Base-by-base conservation (phyloP, 2,888 invertebrate genomes). In the Orthosia gracilis region DNA sequence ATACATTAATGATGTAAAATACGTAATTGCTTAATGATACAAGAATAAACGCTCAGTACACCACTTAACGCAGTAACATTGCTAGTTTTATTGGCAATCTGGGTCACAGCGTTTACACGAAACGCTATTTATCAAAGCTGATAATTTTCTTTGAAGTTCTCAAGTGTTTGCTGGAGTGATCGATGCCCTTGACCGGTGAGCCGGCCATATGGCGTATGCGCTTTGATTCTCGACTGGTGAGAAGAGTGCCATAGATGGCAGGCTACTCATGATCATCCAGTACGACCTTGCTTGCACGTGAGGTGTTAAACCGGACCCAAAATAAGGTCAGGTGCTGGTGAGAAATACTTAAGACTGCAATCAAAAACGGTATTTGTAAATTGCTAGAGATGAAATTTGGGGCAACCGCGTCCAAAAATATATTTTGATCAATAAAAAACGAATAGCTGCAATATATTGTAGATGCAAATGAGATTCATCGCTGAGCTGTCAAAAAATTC, bases 141-240 rank as follows among this genome's bases (percentile, higher is more conserved):
- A 87, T 90, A 90, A 89, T 90, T 89, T 87, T 89, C 91, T 90
- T 90, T 91, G 89, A 90, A 90, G 88, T 88, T 88, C 88, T 84
- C 81, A 81, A 83, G 87, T 89, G 88, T 88, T 86, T 85, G 85
- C 82, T 87, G 84, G 77, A 82, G 77, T 84, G 76, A 87, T 80
- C 57, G 72, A 80, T 87, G 91, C 88, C 94, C 94, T 94, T 94
- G 94, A 94, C 94, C 92, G 87, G 89, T 72, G 83, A 78, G 69
- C 83, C 78, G 75, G 88, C 92, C 94, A 93, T 94, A 94, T 94
- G 93, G 93, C 85, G 86, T 76, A 80, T 88, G 86, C 83, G 86
- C 88, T 89, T 91, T 89, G 89, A 88, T 85, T 90, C 89, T 90
- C 84, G 87, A 87, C 89, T 89, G 86, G 89, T 87, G 85, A 88